These are phyloP conservation scores for Rana temporaria DNA, from an alignment of 2,113 vertebrate genomes.

Conservation along the genomic window DNA sequence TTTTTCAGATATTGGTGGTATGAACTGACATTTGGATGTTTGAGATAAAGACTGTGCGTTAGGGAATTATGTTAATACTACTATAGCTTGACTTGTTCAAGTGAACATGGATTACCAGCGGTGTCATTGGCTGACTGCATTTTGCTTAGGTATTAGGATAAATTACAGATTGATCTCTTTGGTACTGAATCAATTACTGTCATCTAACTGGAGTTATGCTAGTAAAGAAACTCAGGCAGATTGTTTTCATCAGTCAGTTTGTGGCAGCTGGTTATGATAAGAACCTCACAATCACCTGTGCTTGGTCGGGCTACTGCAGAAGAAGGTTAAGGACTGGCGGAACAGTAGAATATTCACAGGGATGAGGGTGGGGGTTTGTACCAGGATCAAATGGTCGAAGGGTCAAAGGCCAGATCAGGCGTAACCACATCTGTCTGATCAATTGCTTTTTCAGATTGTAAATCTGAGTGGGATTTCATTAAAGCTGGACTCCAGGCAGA, in stretches of 20 bases:
- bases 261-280: conserved; percentile 73
- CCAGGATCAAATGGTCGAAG: conserved; percentile 74
- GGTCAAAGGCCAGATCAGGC: conserved; percentile 76
- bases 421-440: conserved; percentile 76
- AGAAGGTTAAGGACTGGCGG: conserved; percentile 62
- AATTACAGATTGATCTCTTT: no score
- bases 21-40: no score
- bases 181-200: no score
- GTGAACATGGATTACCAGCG: no score
- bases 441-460: conserved; percentile 82
- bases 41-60: no score
- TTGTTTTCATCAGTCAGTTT: conserved; percentile 62
- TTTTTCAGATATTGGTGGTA: no score
- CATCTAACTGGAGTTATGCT: background rate
- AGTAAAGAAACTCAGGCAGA: background rate
- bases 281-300: conserved; percentile 71
- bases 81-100: no score
- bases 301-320: conserved; percentile 63
- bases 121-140: no score
- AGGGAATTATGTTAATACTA: no score
- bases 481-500: conserved; percentile 63
- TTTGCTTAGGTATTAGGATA: no score
- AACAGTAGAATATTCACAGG: conserved; percentile 71
- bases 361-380: conserved; percentile 72
- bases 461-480: conserved; percentile 82